Conservation (phyloP, 2,797 vertebrate genomes). For the Smutsia gigantea region DNA sequence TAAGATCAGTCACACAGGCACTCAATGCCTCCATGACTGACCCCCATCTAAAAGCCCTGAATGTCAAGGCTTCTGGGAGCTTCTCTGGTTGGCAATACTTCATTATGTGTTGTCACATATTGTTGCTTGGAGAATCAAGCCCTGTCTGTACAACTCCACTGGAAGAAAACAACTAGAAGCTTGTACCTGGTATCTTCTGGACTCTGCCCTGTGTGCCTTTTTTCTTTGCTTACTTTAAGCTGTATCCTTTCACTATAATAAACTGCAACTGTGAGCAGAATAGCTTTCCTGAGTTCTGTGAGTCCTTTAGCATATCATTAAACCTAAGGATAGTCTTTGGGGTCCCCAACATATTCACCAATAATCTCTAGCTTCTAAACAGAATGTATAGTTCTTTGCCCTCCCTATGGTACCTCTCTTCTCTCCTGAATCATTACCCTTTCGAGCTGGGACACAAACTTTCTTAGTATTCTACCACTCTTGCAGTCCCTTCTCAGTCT, state of each 20-base stretch:
- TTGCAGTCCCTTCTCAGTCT: neutral
- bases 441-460: neutral
- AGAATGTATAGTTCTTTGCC: neutral
- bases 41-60: neutral
- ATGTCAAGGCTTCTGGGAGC: neutral
- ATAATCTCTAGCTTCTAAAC: neutral
- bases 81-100: neutral
- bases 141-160: neutral
- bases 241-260: neutral
- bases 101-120: neutral
- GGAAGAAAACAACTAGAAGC: neutral
- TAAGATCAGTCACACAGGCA: slow-evolving; percentile 9
- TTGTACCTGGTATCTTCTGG: neutral
- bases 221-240: neutral
- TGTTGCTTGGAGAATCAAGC: neutral
- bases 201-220: neutral
- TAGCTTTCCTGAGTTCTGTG: neutral
- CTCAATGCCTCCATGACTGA: neutral
- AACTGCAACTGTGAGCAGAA: neutral
- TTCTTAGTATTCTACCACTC: neutral
- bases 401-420: neutral
- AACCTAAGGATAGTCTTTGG: neutral
- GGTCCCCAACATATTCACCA: neutral
- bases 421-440: neutral
- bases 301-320: slow-evolving; percentile 4